Percentiles rank a stretch among this genome's conserved stretches.
phyloP scores from a whole-genome alignment of 2,113 vertebrate genomes.

The Hypomesus transpacificus region DNA sequence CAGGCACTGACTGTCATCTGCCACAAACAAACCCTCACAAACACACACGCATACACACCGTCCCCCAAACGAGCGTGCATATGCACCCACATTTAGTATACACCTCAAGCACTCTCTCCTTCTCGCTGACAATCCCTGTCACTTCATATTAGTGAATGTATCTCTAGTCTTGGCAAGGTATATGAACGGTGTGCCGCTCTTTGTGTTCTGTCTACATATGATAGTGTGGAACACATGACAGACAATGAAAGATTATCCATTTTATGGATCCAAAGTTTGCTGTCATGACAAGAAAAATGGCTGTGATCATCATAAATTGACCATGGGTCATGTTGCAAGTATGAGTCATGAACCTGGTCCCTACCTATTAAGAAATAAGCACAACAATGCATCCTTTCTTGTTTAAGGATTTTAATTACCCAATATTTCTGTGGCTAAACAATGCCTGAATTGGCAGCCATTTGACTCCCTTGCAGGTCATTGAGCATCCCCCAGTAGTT shows the following conservation, averaged over 20 bases:
- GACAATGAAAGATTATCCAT: background rate
- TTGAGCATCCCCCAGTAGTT: conserved; percentile 82
- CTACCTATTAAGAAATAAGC: conserved; percentile 81
- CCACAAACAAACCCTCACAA: conserved; percentile 7
- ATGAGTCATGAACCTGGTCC: background rate
- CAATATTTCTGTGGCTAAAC: conserved; percentile 85
- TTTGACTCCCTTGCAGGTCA: conserved; percentile 89
- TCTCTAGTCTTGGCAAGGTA: conserved; percentile 76
- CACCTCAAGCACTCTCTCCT: background rate
- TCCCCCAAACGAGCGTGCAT: conserved; percentile 16
- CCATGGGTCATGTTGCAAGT: background rate
- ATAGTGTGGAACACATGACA: background rate
- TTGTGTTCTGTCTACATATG: background rate
- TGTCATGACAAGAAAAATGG: background rate
- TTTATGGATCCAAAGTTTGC: background rate
- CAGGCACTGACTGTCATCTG: conserved; percentile 80
- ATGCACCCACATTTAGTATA: conserved; percentile 10
- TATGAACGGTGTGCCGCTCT: conserved; percentile 53
- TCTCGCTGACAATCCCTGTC: conserved; percentile 60
- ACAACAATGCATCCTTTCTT: conserved; percentile 33
- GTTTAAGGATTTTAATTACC: conserved; percentile 82
- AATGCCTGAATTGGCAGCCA: conserved; percentile 86
- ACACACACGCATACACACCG: conserved; percentile 23
- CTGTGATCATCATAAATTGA: background rate
- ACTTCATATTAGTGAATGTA: conserved; percentile 75